phyloP scores from a whole-genome alignment of 2,113 vertebrate species.

The Urocolius indicus region DNA sequence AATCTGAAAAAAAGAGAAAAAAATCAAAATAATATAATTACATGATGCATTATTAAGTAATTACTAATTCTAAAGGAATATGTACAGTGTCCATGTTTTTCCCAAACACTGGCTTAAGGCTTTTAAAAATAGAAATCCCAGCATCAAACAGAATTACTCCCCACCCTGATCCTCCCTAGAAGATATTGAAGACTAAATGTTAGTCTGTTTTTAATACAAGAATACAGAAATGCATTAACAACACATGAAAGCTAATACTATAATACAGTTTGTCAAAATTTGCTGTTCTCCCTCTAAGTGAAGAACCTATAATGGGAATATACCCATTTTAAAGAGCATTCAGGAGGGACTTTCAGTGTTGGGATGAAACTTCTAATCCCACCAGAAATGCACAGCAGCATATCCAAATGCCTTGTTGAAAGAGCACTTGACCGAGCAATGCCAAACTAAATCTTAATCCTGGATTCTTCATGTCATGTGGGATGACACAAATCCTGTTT shows the following conservation, averaged over 20 bases:
- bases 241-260: background rate
- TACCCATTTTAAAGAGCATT: background rate
- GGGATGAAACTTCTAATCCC: background rate
- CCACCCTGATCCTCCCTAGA: rapidly evolving
- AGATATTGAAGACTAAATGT: background rate
- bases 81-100: background rate
- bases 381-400: background rate
- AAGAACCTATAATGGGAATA: background rate
- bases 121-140: background rate
- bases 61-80: background rate
- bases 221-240: background rate
- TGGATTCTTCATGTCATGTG: background rate
- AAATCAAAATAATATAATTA: background rate
- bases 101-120: background rate
- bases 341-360: background rate
- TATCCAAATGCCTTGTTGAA: background rate
- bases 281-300: background rate
- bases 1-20: no score
- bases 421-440: background rate
- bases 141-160: background rate
- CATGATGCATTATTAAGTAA: background rate
- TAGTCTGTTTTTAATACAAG: background rate
- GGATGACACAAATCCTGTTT: background rate
- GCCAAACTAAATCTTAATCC: background rate
- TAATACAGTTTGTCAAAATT: background rate